phyloP scores from a whole-genome alignment of 2,888 invertebrate genomes.

The Nymphalis polychloros region DNA sequence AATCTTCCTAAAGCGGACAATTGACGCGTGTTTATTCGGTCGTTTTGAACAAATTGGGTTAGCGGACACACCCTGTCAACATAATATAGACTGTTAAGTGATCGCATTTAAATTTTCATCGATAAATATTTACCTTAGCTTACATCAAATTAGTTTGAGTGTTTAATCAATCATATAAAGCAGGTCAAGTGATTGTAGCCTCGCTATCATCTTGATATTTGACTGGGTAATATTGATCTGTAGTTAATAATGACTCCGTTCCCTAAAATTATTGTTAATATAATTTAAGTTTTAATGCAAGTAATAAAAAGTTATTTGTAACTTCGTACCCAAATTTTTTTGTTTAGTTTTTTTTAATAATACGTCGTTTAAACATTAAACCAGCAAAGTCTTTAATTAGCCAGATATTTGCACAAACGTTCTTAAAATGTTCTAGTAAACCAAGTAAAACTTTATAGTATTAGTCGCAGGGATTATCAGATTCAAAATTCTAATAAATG shows the following conservation, averaged over 20 bases:
- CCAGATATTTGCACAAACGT: background rate
- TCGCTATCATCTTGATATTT: background rate
- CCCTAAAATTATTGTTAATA: background rate
- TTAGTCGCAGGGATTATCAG: background rate
- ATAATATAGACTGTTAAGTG: slow-evolving; percentile 68
- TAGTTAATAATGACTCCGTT: background rate
- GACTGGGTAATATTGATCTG: background rate
- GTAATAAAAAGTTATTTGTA: too few relatives aligned
- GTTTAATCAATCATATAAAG: slow-evolving; percentile 11
- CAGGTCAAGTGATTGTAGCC: slow-evolving; percentile 3
- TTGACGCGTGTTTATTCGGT: slow-evolving; percentile 68
- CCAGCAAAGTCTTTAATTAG: too few relatives aligned
- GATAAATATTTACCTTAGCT: slow-evolving; percentile 63
- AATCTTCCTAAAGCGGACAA: slow-evolving; percentile 62
- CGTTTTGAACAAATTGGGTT: slow-evolving; percentile 75
- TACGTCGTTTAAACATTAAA: too few relatives aligned
- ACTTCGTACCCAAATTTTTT: too few relatives aligned
- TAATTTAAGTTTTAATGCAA: background rate
- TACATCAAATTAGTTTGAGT: slow-evolving; percentile 34
- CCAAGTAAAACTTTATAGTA: background rate
- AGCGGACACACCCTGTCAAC: slow-evolving; percentile 63
- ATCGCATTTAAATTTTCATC: slow-evolving; percentile 42
- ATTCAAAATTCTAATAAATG: slow-evolving; percentile 3
- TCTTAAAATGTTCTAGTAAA: background rate
- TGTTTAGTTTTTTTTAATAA: too few relatives aligned